Evolutionary conservation across 2,113 vertebrate genomes (phyloP), one percentile per base, ranked within the genome.

Genomic region (Albula goreensis): DNA sequence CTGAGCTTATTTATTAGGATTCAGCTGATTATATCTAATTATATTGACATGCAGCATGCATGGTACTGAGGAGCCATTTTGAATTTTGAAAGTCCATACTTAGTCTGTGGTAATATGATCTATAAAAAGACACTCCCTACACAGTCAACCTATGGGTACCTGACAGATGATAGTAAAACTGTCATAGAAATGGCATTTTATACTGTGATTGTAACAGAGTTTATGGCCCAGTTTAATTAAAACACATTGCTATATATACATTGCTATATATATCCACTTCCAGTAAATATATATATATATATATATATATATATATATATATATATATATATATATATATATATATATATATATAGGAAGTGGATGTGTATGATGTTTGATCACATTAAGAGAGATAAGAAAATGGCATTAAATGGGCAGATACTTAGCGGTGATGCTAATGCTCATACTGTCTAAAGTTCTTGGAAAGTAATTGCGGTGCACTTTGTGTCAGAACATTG

Each of bases 21-120:
- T 80, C 50, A 80, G 13, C 41, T 80, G 10, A 80, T 80, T 80
- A 70, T 50, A 17, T 80, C 78, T 80, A 80, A 80, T 80, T 70
- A 50, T 50, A 41, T 12, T 80, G 41, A n/a, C 10, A 50, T 80
- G 78, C 78, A 80, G 78, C 49, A 80, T 80, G 5, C 78, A 80
- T 50, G 17, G 4, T 50, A 15, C 17, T 60, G 12, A 80, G 78
- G 41, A 50, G 17, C 5, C 17, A 70, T 70, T 70, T 70, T n/a
- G 22, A 70, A 70, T 70, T 8, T 70, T n/a, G 63, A 5, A 70
- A 70, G 63, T 17, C 63, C 17, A 70, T 17, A 70, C 8, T 5
- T 7, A 70, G 63, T 70, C 5, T n/a, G 13, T n/a, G 19, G 60
- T 13, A 63, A 63, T 63, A 17, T 17, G 17, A n/a, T n/a, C 22